Base-by-base conservation (phyloP, 2,888 invertebrate genomes). In the Oxycera nigricornis region DNA sequence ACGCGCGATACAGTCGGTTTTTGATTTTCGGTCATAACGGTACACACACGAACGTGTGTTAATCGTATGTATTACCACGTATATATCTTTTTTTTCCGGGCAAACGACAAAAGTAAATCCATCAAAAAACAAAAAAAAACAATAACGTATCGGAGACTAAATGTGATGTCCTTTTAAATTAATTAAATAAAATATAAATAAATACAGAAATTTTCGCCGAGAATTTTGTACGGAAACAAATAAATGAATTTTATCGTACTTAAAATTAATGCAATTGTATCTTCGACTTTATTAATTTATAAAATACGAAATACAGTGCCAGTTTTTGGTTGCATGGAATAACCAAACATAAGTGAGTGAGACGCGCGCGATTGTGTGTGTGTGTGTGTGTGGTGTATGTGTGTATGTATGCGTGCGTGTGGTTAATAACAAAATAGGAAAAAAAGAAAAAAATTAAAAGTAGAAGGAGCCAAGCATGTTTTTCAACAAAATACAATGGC, bases 21-120 rank as follows among this genome's bases (percentile, higher is more conserved):
- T 67, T 41, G 46, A 46, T 67, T 67, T 67, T 67, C 26, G 67
- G 67, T 46, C 67, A 67, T 67, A 67, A 46, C 67, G 67, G 67
- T 67, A 62, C 62, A 62, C 62, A 62, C 35, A 62, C 62, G 62
- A 35, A 62, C 46, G 46, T 35, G 35, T 62, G 6, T 20, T 4
- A n/a, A 30, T 35, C 9, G 31, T 62, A 17, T 62, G 62, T 62
- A 31, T 30, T 62, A 17, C 17, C 4, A 35, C 31, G n/a, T n/a
- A n/a, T n/a, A n/a, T n/a, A 35, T 55, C 52, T 55, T 22, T 20
- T 55, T 55, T 55, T 55, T 55, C 52, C 22, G 52, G 52, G 24
- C 22, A n/a, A n/a, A n/a, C n/a, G 52, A 55, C 20, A 55, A 55
- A 22, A 2, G 24, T 20, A 9, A 9, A 46, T 20, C 24, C 2